Base-by-base conservation (phyloP, 2,113 vertebrate genomes). In the Hippocampus mohnikei region DNA sequence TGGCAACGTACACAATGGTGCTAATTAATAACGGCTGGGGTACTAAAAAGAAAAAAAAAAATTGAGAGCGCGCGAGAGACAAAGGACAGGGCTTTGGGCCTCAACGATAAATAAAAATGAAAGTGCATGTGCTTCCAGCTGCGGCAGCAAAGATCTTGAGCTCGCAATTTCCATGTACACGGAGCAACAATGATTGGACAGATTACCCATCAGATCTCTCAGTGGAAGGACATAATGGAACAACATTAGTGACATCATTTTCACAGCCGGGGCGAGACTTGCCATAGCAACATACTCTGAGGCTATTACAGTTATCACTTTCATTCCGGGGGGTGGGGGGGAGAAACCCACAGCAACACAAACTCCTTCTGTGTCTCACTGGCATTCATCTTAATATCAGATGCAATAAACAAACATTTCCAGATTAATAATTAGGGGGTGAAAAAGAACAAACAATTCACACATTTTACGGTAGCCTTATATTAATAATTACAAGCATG, bases 401-500 rank as follows among this genome's bases (percentile, higher is more conserved):
- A 67, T 76, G 76, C 71, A 77, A 80, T 61, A 23, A 75, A 65
- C 69, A 58, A 23, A 62, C 23, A 71, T 75, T 69, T 70, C 25
- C 55, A 73, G 65, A 81, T 77, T 78, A 80, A 78, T 77, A 76
- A 79, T 64, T 3, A 44, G 13, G 72, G 69, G 80, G 4, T 33
- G 29, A 33, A 33, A 33, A 33, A 33, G 29, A 33, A 33, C 73
- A 72, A 69, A 66, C 46, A 62, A 73, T 78, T 78, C 64, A 68
- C n/a, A 29, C 41, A n/a, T 27, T 58, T 71, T 76, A 75, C 70
- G 58, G 72, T 62, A 41, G 69, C 2, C n/a, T 2, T 55, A 18
- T 20, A 29, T 33, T 2, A 33, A 25, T 13, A 53, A 53, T 53
- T 21, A 53, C 46, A 48, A 58, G 23, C 23, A 25, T 15, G 23